Percentiles rank a stretch among this genome's conserved stretches.
Evolutionary conservation across 2,113 vertebrate genomes (phyloP).

Genomic region (Falco punctatus): DNA sequence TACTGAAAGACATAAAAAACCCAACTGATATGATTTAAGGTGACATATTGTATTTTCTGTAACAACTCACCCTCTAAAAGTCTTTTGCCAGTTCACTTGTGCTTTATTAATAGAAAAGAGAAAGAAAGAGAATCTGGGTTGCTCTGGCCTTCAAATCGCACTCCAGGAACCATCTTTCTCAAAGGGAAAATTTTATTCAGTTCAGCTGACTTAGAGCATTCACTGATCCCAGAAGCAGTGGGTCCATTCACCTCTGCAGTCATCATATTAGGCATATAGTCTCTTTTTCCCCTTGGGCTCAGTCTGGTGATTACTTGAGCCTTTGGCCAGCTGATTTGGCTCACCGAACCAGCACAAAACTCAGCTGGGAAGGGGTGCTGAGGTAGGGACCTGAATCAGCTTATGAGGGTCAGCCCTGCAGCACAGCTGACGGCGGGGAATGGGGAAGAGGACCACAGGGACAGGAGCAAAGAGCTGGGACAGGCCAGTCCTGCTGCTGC

Average conservation of each 20-base stretch:
- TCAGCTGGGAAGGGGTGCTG: background rate
- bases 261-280: background rate
- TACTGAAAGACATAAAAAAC: background rate
- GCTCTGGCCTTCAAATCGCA: background rate
- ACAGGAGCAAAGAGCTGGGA: background rate
- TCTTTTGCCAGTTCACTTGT: background rate
- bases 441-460: accelerated
- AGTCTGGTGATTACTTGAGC: background rate
- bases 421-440: background rate
- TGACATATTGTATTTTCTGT: background rate
- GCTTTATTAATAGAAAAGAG: background rate
- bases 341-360: background rate
- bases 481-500: background rate
- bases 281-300: background rate
- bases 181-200: background rate
- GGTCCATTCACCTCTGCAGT: background rate
- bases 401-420: background rate
- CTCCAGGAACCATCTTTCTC: background rate
- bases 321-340: background rate
- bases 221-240: background rate
- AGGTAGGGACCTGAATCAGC: background rate
- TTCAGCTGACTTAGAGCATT: background rate
- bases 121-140: background rate
- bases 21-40: background rate
- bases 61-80: background rate